These are phyloP conservation scores for Baryphthengus martii DNA, from an alignment of 2,113 vertebrate species.

Conservation along the genomic window DNA sequence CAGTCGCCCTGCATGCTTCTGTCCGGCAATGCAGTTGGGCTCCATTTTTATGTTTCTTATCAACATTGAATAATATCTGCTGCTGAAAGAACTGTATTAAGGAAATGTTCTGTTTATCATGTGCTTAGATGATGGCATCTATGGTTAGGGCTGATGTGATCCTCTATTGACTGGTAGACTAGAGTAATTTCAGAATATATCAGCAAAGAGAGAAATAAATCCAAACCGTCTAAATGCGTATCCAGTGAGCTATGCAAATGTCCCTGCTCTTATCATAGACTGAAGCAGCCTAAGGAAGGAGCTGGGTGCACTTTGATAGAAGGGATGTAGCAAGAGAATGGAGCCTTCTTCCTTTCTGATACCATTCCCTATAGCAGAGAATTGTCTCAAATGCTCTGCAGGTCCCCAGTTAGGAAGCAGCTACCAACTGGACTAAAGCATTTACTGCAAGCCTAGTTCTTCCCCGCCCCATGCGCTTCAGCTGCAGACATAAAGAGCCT, in stretches of 20 bases:
- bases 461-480: fast-evolving
- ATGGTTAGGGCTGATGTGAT: not conserved
- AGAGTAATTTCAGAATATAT: not conserved
- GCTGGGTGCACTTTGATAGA: not conserved
- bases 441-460: not conserved
- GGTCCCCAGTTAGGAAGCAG: not conserved
- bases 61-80: not conserved
- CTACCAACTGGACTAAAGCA: not conserved
- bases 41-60: not conserved
- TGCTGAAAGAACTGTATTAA: not conserved
- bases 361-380: not conserved
- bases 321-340: not conserved
- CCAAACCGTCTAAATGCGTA: not conserved
- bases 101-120: not conserved
- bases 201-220: not conserved
- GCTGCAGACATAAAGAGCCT: not conserved
- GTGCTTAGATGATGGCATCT: not conserved
- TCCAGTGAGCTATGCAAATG: not conserved
- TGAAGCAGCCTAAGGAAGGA: not conserved
- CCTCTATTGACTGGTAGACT: not conserved
- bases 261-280: not conserved
- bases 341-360: not conserved
- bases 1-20: not conserved
- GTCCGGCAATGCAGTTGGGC: not conserved
- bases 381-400: not conserved